phyloP scores from a whole-genome alignment of 2,113 vertebrate species.

The Excalfactoria chinensis region DNA sequence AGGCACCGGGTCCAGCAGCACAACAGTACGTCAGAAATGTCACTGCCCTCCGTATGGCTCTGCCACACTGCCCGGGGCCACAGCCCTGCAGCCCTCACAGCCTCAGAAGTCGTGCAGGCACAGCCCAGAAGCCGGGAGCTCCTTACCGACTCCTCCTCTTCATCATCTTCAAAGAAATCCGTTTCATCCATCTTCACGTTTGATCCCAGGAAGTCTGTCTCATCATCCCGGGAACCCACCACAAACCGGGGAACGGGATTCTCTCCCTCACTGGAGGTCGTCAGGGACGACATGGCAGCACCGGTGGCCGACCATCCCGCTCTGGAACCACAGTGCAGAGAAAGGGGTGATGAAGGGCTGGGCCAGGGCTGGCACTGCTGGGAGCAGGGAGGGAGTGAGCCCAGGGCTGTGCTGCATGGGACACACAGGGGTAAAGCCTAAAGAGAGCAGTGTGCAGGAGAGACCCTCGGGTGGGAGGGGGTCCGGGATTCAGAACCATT shows the following conservation, averaged over 20 bases:
- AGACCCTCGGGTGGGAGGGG: not conserved
- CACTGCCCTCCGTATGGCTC: accelerated
- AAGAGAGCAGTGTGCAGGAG: not conserved
- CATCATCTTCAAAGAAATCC: slow-evolving; percentile 91
- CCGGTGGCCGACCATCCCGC: slow-evolving; percentile 81
- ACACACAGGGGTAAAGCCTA: not conserved
- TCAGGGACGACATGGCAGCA: slow-evolving; percentile 94
- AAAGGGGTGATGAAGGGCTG: slow-evolving; percentile 66
- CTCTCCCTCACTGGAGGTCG: slow-evolving; percentile 88
- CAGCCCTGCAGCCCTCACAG: not conserved
- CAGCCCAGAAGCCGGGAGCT: not conserved
- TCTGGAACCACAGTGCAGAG: slow-evolving; percentile 65
- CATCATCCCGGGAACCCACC: slow-evolving; percentile 94
- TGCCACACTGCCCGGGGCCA: not conserved
- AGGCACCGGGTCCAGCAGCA: accelerated
- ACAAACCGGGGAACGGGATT: slow-evolving; percentile 93
- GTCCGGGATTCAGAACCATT: not conserved
- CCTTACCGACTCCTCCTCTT: slow-evolving; percentile 78
- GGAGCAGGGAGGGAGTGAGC: not conserved
- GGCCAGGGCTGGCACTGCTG: not conserved
- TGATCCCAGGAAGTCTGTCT: slow-evolving; percentile 86
- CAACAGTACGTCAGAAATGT: not conserved
- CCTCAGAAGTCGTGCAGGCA: not conserved
- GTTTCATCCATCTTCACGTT: slow-evolving; percentile 93
- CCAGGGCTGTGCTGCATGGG: not conserved